These are phyloP conservation scores for Lanius collurio DNA, from an alignment of 2,113 vertebrate genomes.

Conservation along the genomic window DNA sequence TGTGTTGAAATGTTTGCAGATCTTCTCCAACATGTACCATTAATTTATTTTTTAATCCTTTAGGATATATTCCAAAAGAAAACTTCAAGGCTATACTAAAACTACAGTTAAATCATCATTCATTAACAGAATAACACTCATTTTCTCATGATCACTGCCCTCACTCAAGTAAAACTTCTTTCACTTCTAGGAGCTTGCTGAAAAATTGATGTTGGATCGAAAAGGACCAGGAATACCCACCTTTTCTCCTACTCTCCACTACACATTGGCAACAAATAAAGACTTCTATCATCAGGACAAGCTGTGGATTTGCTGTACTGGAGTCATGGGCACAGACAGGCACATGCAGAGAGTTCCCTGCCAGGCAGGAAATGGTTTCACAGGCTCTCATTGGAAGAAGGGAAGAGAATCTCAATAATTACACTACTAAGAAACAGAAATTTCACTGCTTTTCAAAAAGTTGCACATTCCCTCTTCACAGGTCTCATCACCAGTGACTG, in stretches of 20 bases:
- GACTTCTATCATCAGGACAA: not conserved
- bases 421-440: not conserved
- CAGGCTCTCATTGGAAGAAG: not conserved
- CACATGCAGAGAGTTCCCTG: not conserved
- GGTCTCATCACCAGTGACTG: not conserved
- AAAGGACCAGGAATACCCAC: not conserved
- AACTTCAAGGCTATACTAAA: not conserved
- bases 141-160: not conserved
- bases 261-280: not conserved
- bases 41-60: not conserved
- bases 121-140: not conserved
- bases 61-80: not conserved
- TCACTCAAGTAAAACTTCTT: not conserved
- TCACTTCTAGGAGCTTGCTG: not conserved
- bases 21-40: not conserved
- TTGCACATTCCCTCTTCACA: not conserved
- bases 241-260: not conserved
- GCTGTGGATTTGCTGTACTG: not conserved
- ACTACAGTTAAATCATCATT: not conserved
- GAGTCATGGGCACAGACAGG: not conserved
- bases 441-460: not conserved
- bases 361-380: not conserved
- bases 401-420: not conserved
- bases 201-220: not conserved
- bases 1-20: not conserved